phyloP scores from a whole-genome alignment of 2,797 vertebrate genomes.

The Pangasius krempfi region DNA sequence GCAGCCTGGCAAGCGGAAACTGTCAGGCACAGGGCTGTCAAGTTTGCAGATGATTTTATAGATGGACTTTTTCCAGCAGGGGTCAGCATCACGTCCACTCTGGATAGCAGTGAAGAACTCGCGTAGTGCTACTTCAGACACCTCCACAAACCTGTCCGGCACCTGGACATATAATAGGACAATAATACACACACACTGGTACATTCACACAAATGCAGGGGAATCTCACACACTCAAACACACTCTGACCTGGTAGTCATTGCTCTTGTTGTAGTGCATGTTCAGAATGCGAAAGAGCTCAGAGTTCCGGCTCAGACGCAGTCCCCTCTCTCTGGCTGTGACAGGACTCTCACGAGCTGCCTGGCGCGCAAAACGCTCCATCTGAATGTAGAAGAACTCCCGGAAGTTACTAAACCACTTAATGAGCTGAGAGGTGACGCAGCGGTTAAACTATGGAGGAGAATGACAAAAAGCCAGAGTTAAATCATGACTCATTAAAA shows the following conservation, averaged over 20 bases:
- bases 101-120: constrained; percentile 82
- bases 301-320: constrained; percentile 74
- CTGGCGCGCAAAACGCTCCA: constrained; percentile 82
- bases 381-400: constrained; percentile 87
- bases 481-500: constrained; percentile 13
- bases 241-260: constrained; percentile 78
- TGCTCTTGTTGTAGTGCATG: constrained; percentile 85
- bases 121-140: constrained; percentile 79
- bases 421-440: constrained; percentile 84
- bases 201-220: background rate
- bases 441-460: constrained; percentile 75
- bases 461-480: constrained; percentile 5
- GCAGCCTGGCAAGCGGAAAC: constrained; percentile 80
- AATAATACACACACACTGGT: background rate
- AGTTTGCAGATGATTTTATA: constrained; percentile 84
- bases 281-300: constrained; percentile 82
- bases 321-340: constrained; percentile 64
- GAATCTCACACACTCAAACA: background rate
- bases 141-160: constrained; percentile 79
- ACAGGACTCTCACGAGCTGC: constrained; percentile 76
- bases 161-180: constrained; percentile 64
- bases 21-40: constrained; percentile 79
- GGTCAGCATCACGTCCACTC: constrained; percentile 79
- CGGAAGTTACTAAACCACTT: constrained; percentile 87
- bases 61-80: constrained; percentile 85